Conservation (phyloP, 2,888 invertebrate species). For the Nymphalis urticae region DNA sequence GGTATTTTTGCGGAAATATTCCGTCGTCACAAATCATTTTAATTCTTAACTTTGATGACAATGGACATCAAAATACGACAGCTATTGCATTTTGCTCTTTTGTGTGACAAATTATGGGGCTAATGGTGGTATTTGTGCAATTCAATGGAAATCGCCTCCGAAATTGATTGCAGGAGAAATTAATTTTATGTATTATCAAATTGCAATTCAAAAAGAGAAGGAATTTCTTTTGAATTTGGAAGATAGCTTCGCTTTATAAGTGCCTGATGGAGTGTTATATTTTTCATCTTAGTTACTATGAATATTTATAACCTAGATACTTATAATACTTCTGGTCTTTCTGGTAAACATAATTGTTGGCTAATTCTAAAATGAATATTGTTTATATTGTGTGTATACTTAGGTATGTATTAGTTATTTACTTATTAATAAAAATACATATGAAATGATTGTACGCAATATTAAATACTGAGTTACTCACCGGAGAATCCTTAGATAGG, state of each 20-base stretch:
- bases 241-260: background rate
- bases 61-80: slow-evolving; percentile 4
- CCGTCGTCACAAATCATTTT: slow-evolving; percentile 31
- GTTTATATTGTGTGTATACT: too few relatives aligned
- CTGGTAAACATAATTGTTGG: too few relatives aligned
- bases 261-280: too few relatives aligned
- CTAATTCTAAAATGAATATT: too few relatives aligned
- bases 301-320: too few relatives aligned
- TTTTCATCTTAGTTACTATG: too few relatives aligned
- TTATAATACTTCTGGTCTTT: too few relatives aligned
- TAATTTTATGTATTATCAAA: slow-evolving; percentile 1
- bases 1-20: slow-evolving; percentile 4
- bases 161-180: slow-evolving; percentile 3
- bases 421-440: too few relatives aligned
- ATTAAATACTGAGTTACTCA: too few relatives aligned
- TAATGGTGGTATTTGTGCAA: slow-evolving; percentile 18
- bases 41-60: slow-evolving; percentile 26
- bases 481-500: too few relatives aligned
- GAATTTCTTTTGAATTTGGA: background rate
- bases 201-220: background rate
- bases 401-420: too few relatives aligned
- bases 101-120: slow-evolving; percentile 9
- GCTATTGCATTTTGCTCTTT: slow-evolving; percentile 13
- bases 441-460: too few relatives aligned
- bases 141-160: background rate